Conservation (phyloP, 2,797 vertebrate species). For the Sebastes elongatus region DNA sequence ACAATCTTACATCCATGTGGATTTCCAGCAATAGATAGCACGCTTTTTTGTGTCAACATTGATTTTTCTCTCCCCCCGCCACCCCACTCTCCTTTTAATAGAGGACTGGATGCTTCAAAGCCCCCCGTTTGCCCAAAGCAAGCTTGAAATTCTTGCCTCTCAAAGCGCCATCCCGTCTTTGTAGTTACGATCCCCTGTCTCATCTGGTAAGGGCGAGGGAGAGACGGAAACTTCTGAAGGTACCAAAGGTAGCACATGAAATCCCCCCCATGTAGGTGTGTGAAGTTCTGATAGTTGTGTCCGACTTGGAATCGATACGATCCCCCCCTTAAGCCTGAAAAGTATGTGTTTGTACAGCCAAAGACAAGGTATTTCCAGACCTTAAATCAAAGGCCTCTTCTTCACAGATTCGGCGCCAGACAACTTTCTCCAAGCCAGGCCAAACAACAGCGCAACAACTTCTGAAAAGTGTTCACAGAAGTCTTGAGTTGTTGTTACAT, state of each 20-base stretch:
- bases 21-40: constrained; percentile 71
- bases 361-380: constrained; percentile 77
- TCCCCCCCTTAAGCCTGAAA: constrained; percentile 72
- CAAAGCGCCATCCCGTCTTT: constrained; percentile 87
- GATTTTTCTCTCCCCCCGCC: constrained; percentile 79
- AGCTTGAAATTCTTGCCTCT: constrained; percentile 90
- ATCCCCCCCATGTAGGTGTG: constrained; percentile 78
- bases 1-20: constrained; percentile 61
- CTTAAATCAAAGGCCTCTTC: constrained; percentile 70
- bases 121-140: constrained; percentile 87
- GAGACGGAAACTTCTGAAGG: constrained; percentile 88
- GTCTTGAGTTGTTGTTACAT: constrained; percentile 60
- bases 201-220: constrained; percentile 80
- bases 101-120: constrained; percentile 77
- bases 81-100: constrained; percentile 74
- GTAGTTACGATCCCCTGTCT: constrained; percentile 86
- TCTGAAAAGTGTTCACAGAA: constrained; percentile 65
- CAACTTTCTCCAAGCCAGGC: constrained; percentile 65
- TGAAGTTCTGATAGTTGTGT: constrained; percentile 76
- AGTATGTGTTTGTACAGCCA: constrained; percentile 68
- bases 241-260: constrained; percentile 82
- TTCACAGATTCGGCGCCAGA: constrained; percentile 66
- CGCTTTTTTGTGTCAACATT: constrained; percentile 82
- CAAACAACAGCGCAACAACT: constrained; percentile 62
- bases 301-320: constrained; percentile 78